Percentiles rank a stretch among this genome's conserved stretches.
These are phyloP conservation scores for Lagorchestes hirsutus DNA, from an alignment of 2,797 vertebrate species.

Conservation along the genomic window DNA sequence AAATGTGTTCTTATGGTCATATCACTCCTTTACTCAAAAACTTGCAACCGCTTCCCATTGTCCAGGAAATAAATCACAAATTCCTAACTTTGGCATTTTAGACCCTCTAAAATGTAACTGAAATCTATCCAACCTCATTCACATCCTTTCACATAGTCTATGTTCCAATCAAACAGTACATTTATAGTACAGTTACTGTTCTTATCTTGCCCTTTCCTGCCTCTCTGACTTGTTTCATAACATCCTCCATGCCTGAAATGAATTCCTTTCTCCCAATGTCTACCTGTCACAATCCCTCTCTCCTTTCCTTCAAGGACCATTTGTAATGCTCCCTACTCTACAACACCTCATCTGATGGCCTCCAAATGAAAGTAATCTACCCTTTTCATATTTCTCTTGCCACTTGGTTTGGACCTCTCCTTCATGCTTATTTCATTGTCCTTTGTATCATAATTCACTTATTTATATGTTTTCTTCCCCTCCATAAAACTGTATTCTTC, in stretches of 20 bases:
- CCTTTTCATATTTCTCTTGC: not conserved
- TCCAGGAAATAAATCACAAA: not conserved
- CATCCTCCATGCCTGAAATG: not conserved
- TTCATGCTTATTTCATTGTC: not conserved
- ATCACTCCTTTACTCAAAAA: not conserved
- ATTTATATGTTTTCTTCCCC: not conserved
- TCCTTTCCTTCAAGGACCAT: not conserved
- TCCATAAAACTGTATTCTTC: not conserved
- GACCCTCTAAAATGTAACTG: not conserved
- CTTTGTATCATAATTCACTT: not conserved
- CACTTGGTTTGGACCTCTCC: not conserved
- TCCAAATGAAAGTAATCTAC: not conserved
- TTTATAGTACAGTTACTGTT: not conserved
- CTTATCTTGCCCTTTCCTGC: not conserved
- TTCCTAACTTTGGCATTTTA: not conserved
- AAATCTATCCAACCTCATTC: not conserved
- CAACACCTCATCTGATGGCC: not conserved
- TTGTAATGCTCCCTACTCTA: not conserved
- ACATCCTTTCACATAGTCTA: not conserved
- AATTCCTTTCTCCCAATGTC: not conserved
- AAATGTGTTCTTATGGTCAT: not conserved
- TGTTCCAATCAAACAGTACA: not conserved
- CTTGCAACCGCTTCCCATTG: not conserved
- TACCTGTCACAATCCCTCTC: not conserved
- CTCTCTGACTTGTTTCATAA: not conserved